These are phyloP conservation scores for Ardeotis arabs DNA, from an alignment of 2,113 vertebrate species.

Conservation along the genomic window DNA sequence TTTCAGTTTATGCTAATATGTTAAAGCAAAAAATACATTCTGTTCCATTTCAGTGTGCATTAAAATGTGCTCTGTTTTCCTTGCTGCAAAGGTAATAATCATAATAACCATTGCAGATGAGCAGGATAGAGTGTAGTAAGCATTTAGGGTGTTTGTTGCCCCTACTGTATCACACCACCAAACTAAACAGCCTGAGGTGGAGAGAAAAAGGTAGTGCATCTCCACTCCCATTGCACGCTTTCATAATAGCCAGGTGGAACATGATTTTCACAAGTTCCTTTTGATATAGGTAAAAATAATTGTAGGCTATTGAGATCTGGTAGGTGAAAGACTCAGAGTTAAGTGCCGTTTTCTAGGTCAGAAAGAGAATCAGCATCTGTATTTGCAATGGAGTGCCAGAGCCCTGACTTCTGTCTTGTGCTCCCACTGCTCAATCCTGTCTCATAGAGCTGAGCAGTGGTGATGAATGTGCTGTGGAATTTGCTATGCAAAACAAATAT, in stretches of 20 bases:
- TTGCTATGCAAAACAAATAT: constrained; percentile 54
- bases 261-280: background rate
- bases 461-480: constrained; percentile 52
- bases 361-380: background rate
- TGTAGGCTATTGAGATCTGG: background rate
- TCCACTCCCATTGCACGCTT: background rate
- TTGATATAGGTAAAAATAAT: background rate
- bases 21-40: background rate
- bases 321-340: background rate
- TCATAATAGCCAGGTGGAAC: background rate
- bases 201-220: background rate
- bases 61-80: background rate
- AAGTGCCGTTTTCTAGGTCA: background rate
- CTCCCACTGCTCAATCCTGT: background rate
- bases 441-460: background rate
- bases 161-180: background rate
- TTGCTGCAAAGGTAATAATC: background rate
- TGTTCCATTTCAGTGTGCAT: background rate
- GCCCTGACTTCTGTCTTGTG: background rate
- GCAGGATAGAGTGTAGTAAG: background rate
- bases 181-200: background rate
- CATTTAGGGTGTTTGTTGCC: background rate
- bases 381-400: background rate
- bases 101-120: background rate
- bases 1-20: background rate